These are phyloP conservation scores for Microcebus murinus DNA, from an alignment of 2,113 vertebrate genomes.

Conservation along the genomic window DNA sequence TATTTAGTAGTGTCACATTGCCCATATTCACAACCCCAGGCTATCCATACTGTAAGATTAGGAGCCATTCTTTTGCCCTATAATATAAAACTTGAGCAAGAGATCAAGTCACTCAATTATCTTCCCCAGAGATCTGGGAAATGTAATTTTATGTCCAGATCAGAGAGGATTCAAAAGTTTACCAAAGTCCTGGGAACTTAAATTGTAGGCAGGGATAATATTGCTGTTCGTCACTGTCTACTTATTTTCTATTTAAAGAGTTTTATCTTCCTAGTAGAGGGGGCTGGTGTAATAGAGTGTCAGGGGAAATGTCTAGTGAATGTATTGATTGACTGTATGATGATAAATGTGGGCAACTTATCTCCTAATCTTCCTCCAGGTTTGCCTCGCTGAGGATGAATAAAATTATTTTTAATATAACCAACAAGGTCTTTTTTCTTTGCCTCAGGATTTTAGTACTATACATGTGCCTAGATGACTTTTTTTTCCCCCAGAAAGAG, in stretches of 20 bases:
- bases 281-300: constrained; percentile 73
- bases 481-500: background rate
- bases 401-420: constrained; percentile 71
- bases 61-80: constrained; percentile 14
- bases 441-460: constrained; percentile 29
- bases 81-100: background rate
- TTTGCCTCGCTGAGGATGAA: constrained; percentile 50
- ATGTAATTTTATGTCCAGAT: constrained; percentile 26
- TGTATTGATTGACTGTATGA: constrained; percentile 72
- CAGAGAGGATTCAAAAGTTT: constrained; percentile 61
- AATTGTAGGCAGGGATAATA: constrained; percentile 55
- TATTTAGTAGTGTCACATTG: background rate
- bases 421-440: constrained; percentile 54
- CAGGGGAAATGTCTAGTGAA: constrained; percentile 68
- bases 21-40: background rate
- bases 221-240: constrained; percentile 72
- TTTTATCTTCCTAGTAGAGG: constrained; percentile 68
- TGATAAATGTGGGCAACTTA: constrained; percentile 76
- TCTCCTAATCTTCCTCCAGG: constrained; percentile 70
- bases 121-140: constrained; percentile 35
- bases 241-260: constrained; percentile 76
- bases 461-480: background rate
- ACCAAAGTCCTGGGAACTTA: constrained; percentile 66
- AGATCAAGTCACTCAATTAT: constrained; percentile 12
- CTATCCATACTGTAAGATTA: background rate